Evolutionary conservation across 2,113 vertebrate genomes (phyloP), one percentile per base, ranked within the genome.

Genomic region (Chrysemys picta): DNA sequence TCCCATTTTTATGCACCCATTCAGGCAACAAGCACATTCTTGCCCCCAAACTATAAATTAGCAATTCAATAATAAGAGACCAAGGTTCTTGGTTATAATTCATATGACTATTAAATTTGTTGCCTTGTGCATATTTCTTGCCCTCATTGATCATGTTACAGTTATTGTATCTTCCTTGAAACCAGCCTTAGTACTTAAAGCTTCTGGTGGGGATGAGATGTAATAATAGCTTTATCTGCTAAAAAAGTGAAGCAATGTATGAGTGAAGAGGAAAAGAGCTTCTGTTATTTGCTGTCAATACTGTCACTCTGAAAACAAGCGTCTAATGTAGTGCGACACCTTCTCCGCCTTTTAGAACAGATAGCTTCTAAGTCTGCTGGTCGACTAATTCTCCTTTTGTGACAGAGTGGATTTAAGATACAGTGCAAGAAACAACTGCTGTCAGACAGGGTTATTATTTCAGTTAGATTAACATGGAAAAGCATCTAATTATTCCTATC

Each of bases 201-300:
- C 29, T 76, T 14, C 75, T 42, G 4, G 19, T 42, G 54, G 53
- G 49, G 35, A 85, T 92, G 82, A 92, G 86, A 82, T 29, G 59
- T 2, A 47, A 3, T 27, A 45, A 93, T n/a, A 49, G 88, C 35
- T 78, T 84, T 82, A 59, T 78, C 80, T 85, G 87, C 82, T 84
- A 62, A 93, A 93, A 17, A 90, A 52, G 52, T 57, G 87, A 93
- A 93, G 38, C 42, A 80, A 76, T 38, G 69, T 27, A 87, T 21
- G 10, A 85, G 57, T 22, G 88, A 16, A 87, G 90, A 80, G 6
- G 6, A 7, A 65, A 49, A 93, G 52, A 75, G 47, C 75, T 80
- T 59, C 24, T 65, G 38, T 88, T 57, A 8, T 5, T 65, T 80
- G 27, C 29, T 84, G 59, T 78, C 75, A 78, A 47, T 78, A 42